Evolutionary conservation across 2,113 vertebrate species (phyloP).

Genomic region (Cariama cristata): DNA sequence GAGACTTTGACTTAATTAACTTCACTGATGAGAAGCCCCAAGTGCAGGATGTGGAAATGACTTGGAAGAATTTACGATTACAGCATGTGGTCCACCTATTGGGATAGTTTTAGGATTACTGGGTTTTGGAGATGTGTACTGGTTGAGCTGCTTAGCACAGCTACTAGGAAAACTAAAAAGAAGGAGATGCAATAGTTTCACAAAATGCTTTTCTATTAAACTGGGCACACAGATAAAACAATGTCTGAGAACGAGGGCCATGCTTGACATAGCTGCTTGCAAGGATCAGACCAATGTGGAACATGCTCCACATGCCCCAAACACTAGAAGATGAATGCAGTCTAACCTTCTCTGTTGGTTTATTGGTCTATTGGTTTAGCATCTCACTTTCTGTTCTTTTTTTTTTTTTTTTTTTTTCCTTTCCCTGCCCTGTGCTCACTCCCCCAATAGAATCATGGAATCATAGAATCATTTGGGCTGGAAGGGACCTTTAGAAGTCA

Average conservation of each 20-base stretch:
- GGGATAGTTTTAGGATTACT: neutral
- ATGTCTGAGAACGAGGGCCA: neutral
- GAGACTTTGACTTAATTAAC: neutral
- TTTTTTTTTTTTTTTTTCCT: neutral
- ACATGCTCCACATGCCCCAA: neutral
- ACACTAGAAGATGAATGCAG: neutral
- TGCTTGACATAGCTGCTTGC: neutral
- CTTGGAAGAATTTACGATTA: neutral
- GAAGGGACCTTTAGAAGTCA: no score
- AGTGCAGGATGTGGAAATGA: neutral
- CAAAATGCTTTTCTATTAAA: neutral
- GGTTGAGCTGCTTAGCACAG: neutral
- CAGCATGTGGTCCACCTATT: neutral
- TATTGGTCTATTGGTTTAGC: neutral
- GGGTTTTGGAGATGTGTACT: neutral
- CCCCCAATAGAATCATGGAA: no score
- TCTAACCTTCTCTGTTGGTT: neutral
- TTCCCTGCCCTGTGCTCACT: no score
- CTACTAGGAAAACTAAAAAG: neutral
- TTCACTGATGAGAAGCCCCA: neutral
- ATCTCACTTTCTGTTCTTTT: neutral
- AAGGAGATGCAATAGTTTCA: neutral
- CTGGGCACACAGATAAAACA: rapidly evolving
- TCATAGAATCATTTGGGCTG: no score
- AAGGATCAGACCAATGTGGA: neutral